Evolutionary conservation across 2,113 vertebrate species (phyloP).

Genomic region (Myotis brandtii): DNA sequence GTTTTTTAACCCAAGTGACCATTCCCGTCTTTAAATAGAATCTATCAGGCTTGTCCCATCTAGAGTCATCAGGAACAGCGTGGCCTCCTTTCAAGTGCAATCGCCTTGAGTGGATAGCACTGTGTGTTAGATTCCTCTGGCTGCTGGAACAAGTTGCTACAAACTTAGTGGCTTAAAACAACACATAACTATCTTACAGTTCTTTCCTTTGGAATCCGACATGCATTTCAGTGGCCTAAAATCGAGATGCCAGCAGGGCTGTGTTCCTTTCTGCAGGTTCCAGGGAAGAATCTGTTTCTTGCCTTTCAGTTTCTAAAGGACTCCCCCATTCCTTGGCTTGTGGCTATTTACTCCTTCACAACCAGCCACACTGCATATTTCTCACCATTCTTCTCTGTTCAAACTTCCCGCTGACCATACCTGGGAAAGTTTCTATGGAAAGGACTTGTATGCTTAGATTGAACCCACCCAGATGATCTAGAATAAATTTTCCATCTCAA

Average conservation of each 20-base stretch:
- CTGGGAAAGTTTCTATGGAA: neutral
- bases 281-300: neutral
- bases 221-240: neutral
- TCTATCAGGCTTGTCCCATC: neutral
- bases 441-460: neutral
- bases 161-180: neutral
- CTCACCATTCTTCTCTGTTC: neutral
- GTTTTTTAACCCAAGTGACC: neutral
- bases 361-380: neutral
- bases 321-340: no score
- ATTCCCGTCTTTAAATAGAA: neutral
- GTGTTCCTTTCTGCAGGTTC: neutral
- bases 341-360: neutral
- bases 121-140: neutral
- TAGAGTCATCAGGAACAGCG: neutral
- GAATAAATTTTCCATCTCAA: neutral
- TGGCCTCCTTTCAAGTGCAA: neutral
- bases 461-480: neutral
- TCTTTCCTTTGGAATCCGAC: neutral
- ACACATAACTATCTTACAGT: neutral
- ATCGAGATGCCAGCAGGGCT: neutral
- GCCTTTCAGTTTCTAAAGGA: no score
- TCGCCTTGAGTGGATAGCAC: neutral
- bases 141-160: neutral
- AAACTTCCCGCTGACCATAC: neutral